A percentile compares a stretch with the other conserved stretches of the same genome.
phyloP scores from a whole-genome alignment of 2,888 invertebrate species.

The Leuctra nigra region DNA sequence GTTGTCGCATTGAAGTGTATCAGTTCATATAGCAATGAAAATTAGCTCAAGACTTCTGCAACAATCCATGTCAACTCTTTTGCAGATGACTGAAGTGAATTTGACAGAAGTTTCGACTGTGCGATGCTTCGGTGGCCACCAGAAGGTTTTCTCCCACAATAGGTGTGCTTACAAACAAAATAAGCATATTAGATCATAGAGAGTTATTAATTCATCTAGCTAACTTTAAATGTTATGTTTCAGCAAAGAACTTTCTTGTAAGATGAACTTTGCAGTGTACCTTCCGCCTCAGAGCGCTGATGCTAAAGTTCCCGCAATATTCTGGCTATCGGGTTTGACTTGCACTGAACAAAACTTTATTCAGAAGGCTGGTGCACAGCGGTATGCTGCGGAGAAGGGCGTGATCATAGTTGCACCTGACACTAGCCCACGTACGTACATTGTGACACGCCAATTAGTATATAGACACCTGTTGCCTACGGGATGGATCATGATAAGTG shows the following conservation, averaged over 20 bases:
- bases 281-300: constrained; percentile 68
- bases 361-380: constrained; percentile 91
- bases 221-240: no score
- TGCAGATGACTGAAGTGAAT: constrained; percentile 45
- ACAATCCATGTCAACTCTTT: not conserved
- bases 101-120: constrained; percentile 57
- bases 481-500: not conserved
- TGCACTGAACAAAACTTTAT: constrained; percentile 96
- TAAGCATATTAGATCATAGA: no score
- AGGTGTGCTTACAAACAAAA: no score
- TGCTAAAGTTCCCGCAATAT: constrained; percentile 69
- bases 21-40: no score
- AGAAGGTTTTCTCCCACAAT: constrained; percentile 76
- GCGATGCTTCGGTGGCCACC: constrained; percentile 75
- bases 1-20: no score
- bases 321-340: constrained; percentile 86
- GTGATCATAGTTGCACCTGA: constrained; percentile 90
- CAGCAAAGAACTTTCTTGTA: constrained; percentile 70
- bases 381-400: constrained; percentile 77
- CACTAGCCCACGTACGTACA: constrained; percentile 77
- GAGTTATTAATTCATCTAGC: no score
- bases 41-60: no score
- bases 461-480: not conserved
- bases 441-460: no score
- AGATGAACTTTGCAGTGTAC: constrained; percentile 90